These are phyloP conservation scores for Equus quagga DNA, from an alignment of 2,113 vertebrate species.

Conservation along the genomic window DNA sequence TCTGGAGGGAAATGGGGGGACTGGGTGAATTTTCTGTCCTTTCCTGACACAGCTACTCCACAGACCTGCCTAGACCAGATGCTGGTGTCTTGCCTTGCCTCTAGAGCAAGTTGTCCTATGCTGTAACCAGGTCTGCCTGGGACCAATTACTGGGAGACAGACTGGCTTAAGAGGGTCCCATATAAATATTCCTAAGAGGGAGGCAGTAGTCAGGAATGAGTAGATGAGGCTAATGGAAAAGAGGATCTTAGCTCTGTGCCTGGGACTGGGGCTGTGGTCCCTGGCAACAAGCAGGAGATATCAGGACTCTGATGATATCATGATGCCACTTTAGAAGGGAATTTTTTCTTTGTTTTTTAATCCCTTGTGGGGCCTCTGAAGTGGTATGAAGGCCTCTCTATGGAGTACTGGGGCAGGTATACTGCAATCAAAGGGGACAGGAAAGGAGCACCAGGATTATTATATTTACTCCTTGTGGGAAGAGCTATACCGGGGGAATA, in stretches of 20 bases:
- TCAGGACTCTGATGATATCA: background rate
- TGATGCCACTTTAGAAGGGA: background rate
- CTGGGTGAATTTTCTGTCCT: background rate
- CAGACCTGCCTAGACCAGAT: background rate
- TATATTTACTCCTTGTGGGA: background rate
- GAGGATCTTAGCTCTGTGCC: background rate
- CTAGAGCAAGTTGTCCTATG: accelerated
- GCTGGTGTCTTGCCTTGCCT: background rate
- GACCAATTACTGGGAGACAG: background rate
- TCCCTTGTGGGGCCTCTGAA: background rate
- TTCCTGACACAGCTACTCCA: background rate
- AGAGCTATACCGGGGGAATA: background rate
- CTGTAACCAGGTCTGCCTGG: background rate
- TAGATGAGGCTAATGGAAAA: background rate
- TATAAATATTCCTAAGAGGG: background rate
- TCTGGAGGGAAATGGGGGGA: background rate
- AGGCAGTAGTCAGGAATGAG: background rate
- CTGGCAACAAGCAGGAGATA: background rate
- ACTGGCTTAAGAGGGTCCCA: background rate
- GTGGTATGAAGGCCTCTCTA: background rate
- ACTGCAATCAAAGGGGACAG: background rate
- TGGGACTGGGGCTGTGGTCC: background rate
- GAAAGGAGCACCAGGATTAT: background rate
- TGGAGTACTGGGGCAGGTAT: background rate
- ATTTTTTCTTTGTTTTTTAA: background rate